A percentile compares a stretch with the other conserved stretches of the same genome.
Evolutionary conservation across 2,113 vertebrate genomes (phyloP).

Genomic region (Talpa occidentalis): DNA sequence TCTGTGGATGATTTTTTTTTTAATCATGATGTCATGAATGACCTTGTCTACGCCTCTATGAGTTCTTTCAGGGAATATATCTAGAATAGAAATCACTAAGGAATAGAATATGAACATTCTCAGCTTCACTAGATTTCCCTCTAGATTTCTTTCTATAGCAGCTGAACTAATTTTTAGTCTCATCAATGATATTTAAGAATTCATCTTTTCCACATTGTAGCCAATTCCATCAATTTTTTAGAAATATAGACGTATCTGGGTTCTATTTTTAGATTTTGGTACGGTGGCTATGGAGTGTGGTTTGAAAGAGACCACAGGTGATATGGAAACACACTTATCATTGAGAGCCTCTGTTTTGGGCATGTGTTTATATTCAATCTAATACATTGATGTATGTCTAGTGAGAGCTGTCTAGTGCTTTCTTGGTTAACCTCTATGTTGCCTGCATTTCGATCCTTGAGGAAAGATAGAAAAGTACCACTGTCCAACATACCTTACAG

Average conservation of each 20-base stretch:
- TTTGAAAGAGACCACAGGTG: neutral
- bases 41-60: neutral
- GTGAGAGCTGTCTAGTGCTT: neutral
- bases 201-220: neutral
- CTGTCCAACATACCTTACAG: neutral
- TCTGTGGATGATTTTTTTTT: neutral
- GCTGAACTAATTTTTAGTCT: constrained; percentile 13
- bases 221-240: neutral
- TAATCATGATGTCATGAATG: neutral
- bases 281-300: neutral
- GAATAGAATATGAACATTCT: neutral
- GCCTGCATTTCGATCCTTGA: neutral
- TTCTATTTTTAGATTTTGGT: neutral
- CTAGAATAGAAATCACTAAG: neutral
- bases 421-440: neutral
- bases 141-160: neutral
- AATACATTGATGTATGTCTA: neutral
- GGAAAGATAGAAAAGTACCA: neutral
- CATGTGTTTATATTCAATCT: no score
- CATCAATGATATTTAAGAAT: neutral
- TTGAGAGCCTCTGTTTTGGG: neutral
- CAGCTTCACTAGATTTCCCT: neutral
- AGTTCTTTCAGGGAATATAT: neutral
- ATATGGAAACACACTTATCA: neutral
- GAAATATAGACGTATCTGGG: neutral